These are phyloP conservation scores for Drymodes brunneopygia DNA, from an alignment of 2,113 vertebrate species.

Conservation along the genomic window DNA sequence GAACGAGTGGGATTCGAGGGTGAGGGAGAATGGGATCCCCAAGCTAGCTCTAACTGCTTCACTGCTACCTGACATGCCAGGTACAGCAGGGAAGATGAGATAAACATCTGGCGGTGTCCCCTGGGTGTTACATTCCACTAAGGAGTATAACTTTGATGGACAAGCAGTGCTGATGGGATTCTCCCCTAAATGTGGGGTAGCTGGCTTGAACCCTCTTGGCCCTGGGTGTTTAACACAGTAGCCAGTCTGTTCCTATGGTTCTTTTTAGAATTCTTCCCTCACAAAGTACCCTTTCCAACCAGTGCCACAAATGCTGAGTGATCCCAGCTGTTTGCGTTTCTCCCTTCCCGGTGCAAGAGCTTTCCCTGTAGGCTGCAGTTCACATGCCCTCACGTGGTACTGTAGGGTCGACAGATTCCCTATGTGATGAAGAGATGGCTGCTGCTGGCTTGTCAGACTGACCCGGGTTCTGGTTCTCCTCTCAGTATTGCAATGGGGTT, in stretches of 20 bases:
- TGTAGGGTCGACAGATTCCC: rapidly evolving
- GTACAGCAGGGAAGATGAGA: slow-evolving; percentile 16
- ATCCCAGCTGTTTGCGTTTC: neutral
- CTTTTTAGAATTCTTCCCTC: neutral
- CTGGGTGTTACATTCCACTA: neutral
- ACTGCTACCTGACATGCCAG: slow-evolving; percentile 25
- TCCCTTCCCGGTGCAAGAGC: rapidly evolving
- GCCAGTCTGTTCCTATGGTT: neutral
- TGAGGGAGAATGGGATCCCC: slow-evolving; percentile 59
- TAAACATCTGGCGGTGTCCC: neutral
- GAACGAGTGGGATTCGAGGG: slow-evolving; percentile 98
- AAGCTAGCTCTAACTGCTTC: slow-evolving; percentile 25
- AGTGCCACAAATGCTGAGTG: neutral
- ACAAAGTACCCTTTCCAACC: neutral
- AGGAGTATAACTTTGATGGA: neutral
- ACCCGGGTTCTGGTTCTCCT: neutral
- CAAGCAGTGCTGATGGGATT: neutral
- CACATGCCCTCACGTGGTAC: rapidly evolving
- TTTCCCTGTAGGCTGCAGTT: neutral
- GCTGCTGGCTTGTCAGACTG: neutral
- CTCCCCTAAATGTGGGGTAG: neutral
- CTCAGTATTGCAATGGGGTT: slow-evolving; percentile 93
- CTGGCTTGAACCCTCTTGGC: neutral
- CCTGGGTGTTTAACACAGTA: neutral
- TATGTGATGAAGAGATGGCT: neutral